Evolutionary conservation across 2,113 vertebrate species (phyloP).

Genomic region (Ceratotherium simum): DNA sequence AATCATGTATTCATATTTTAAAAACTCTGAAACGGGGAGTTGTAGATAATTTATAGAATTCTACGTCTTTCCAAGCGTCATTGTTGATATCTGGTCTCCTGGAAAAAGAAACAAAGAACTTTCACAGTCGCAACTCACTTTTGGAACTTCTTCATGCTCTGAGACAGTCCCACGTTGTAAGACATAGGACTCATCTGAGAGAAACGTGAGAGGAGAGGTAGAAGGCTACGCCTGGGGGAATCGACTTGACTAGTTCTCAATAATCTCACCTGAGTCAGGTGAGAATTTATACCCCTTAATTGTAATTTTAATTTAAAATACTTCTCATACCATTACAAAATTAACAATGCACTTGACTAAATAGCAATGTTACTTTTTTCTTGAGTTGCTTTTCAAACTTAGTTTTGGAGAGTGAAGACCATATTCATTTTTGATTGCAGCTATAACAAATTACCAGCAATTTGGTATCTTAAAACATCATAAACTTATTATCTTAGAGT

Average conservation of each 20-base stretch:
- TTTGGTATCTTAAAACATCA: background rate
- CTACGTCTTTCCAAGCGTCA: background rate
- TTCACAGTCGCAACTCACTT: background rate
- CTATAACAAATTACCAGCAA: background rate
- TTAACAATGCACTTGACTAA: background rate
- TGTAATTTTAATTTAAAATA: background rate
- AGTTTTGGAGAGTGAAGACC: background rate
- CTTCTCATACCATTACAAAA: background rate
- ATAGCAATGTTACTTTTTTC: background rate
- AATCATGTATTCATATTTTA: background rate
- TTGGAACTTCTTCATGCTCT: background rate
- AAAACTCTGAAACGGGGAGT: background rate
- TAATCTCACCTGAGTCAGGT: background rate
- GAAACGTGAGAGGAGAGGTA: background rate
- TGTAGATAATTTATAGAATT: background rate
- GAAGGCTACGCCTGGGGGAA: accelerated
- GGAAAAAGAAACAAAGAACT: background rate
- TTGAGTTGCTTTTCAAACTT: background rate
- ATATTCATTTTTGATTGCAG: background rate
- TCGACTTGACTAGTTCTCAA: background rate
- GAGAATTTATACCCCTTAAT: background rate
- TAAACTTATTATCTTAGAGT: background rate
- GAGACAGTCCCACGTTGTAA: background rate
- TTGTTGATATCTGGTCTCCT: background rate
- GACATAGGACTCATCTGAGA: accelerated